Conservation (phyloP, 2,113 vertebrate species). For the Sus scrofa region DNA sequence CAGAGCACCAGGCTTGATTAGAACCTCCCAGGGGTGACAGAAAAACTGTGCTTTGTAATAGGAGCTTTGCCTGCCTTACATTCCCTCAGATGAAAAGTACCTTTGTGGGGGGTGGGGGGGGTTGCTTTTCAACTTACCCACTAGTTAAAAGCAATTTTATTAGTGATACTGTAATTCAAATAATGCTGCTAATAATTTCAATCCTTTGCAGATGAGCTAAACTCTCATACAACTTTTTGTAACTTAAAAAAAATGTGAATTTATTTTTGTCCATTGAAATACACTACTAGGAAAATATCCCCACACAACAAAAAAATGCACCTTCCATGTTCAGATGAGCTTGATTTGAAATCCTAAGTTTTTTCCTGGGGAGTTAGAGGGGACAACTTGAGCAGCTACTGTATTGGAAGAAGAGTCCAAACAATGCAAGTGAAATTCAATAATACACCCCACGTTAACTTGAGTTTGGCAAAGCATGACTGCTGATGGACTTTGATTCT, state of each 20-base stretch:
- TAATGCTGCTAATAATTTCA: slow-evolving; percentile 34
- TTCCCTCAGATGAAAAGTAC: slow-evolving; percentile 65
- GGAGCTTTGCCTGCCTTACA: neutral
- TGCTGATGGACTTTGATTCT: neutral
- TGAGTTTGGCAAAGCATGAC: neutral
- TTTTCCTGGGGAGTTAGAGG: slow-evolving; percentile 30
- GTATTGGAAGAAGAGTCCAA: neutral
- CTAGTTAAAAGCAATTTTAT: slow-evolving; percentile 67
- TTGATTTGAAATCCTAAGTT: slow-evolving; percentile 6
- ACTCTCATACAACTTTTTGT: neutral
- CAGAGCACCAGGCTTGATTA: slow-evolving; percentile 84
- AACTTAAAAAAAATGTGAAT: neutral
- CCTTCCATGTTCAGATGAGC: neutral
- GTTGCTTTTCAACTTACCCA: slow-evolving; percentile 61
- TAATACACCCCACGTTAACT: neutral
- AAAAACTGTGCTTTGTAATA: slow-evolving; percentile 69
- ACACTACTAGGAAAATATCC: neutral
- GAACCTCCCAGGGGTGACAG: slow-evolving; percentile 73
- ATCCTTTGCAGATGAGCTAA: slow-evolving; percentile 28
- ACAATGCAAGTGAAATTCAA: neutral
- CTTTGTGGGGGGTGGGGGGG: no score
- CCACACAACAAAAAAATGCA: neutral
- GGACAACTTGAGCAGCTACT: neutral
- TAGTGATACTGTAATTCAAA: slow-evolving; percentile 46
- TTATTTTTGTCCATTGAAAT: slow-evolving; percentile 28